Evolutionary conservation across 2,113 vertebrate genomes (phyloP).

Genomic region (Melanerpes aurifrons): DNA sequence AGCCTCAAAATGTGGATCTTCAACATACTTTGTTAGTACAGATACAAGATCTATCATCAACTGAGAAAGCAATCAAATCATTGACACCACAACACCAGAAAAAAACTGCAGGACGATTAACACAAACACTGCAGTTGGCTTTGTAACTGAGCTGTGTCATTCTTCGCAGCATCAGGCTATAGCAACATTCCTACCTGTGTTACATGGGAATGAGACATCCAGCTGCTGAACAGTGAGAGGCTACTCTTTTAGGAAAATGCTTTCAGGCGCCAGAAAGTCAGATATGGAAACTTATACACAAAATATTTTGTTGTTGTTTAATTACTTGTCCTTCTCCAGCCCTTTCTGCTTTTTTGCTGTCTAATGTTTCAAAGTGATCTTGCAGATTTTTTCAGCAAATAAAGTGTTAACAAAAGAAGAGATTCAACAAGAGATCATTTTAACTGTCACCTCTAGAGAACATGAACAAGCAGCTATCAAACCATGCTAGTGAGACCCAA

Average conservation of each 20-base stretch:
- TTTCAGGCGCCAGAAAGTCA: slow-evolving; percentile 47
- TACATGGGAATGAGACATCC: neutral
- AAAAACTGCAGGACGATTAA: neutral
- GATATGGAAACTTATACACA: neutral
- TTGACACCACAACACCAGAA: neutral
- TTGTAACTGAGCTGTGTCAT: neutral
- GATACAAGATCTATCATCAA: neutral
- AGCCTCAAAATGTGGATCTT: neutral
- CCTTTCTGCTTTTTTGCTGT: neutral
- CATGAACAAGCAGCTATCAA: slow-evolving; percentile 15
- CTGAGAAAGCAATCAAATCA: neutral
- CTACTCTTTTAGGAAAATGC: neutral
- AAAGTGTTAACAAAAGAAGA: slow-evolving; percentile 22
- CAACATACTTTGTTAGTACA: neutral
- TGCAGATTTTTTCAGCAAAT: neutral
- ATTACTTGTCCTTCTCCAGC: neutral
- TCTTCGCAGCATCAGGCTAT: neutral
- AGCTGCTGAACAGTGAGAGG: neutral
- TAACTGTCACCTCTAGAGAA: neutral
- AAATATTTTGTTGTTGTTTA: neutral
- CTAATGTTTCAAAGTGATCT: neutral
- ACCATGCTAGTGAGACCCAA: neutral
- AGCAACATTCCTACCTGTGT: neutral
- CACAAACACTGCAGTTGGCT: neutral
- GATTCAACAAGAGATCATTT: neutral